Evolutionary conservation across 2,113 vertebrate genomes (phyloP), one percentile per base, ranked within the genome.

Genomic region (Serinus canaria): DNA sequence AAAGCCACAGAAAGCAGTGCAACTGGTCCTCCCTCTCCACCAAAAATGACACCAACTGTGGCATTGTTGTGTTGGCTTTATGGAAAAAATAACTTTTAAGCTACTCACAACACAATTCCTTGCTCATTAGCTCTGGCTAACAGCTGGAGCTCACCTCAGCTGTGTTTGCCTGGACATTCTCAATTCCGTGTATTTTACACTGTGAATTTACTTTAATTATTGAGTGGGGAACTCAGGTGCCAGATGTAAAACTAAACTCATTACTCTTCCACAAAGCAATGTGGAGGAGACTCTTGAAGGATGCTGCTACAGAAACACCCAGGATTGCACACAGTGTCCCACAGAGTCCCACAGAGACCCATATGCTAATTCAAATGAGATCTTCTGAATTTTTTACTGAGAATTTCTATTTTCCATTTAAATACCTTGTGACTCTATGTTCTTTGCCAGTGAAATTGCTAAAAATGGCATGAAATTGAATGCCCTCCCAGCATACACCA

Each of bases 361-460:
- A 64, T 78, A 60, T 2, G 7, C 62, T 90, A 85, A 87, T 83
- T 80, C 62, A 93, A 90, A 96, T 73, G 92, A 95, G 73, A 87
- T 94, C 94, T 96, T 90, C 91, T 76, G 83, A 92, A 58, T 63
- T 80, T 97, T 95, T 92, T 80, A 91, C 58, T 16, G 68, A 89
- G 87, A 96, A 95, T 97, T 97, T 97, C 87, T 94, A 95, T 95
- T 96, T 97, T 69, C 93, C 85, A 95, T 97, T 96, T 96, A 96
- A 95, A 95, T 64, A 91, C 79, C 49, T 73, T 60, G 84, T 72
- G 58, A 91, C 80, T 67, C 91, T 83, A 31, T 62, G 74, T 46
- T 88, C 89, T 90, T 89, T 94, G 56, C 82, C 53, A 83, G 84
- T 83, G 91, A 95, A 96, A 97, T 96, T 88, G 94, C 93, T 96